Evolutionary conservation across 2,113 vertebrate species (phyloP).

Genomic region (Gopherus flavomarginatus): DNA sequence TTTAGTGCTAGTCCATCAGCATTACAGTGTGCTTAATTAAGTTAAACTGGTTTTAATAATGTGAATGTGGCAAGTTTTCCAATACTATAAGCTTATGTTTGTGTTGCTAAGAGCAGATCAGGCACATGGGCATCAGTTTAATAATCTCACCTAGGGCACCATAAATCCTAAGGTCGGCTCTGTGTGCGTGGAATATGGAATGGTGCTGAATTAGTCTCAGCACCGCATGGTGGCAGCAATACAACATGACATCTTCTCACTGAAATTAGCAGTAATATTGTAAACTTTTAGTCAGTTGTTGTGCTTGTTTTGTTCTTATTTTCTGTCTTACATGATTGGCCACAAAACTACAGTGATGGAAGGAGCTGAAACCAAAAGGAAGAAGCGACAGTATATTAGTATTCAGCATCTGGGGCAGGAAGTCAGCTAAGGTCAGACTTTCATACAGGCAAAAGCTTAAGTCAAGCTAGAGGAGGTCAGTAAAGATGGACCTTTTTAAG

Average conservation of each 20-base stretch:
- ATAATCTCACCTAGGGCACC: no score
- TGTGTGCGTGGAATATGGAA: not conserved
- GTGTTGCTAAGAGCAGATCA: no score
- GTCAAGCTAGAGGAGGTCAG: not conserved
- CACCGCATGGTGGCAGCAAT: not conserved
- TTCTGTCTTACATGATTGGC: not conserved
- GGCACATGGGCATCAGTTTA: no score
- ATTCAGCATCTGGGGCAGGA: not conserved
- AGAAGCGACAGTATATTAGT: not conserved
- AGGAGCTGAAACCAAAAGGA: not conserved
- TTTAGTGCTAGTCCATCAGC: no score
- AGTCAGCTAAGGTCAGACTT: not conserved
- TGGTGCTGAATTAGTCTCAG: not conserved
- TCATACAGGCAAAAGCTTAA: not conserved
- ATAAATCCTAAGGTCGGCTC: no score
- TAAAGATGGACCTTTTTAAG: not conserved
- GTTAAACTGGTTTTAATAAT: no score
- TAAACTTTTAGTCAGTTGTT: not conserved
- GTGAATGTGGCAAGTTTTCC: no score
- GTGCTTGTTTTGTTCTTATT: not conserved
- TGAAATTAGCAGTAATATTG: not conserved
- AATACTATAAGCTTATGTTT: no score
- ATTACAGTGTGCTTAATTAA: no score
- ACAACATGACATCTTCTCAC: not conserved
- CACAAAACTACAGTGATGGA: not conserved